Evolutionary conservation across 2,113 vertebrate species (phyloP).

Genomic region (Symphodus melops): DNA sequence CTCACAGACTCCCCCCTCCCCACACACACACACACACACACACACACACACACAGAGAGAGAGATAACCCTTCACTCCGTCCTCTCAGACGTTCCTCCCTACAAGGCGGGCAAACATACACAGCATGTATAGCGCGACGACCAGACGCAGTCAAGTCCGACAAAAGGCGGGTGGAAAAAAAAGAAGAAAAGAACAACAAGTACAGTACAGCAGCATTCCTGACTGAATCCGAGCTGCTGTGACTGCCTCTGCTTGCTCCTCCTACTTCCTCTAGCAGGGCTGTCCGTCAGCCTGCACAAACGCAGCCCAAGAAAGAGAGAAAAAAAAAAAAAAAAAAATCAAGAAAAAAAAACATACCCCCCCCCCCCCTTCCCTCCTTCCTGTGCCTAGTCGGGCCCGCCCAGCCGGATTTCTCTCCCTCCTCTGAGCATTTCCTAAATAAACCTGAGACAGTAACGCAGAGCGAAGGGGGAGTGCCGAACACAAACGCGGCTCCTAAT

Average conservation of each 20-base stretch:
- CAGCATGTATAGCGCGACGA: conserved; percentile 12
- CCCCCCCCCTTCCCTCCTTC: conserved; percentile 47
- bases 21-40: no score
- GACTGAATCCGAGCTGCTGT: conserved; percentile 75
- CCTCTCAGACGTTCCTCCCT: conserved; percentile 55
- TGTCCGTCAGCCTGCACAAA: conserved; percentile 71
- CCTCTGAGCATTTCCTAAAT: conserved; percentile 82
- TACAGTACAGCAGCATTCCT: conserved; percentile 81
- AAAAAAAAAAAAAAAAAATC: conserved; percentile 8
- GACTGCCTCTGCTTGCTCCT: conserved; percentile 67
- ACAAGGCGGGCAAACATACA: conserved; percentile 35
- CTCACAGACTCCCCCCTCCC: not conserved
- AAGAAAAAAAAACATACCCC: not conserved
- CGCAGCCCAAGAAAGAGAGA: conserved; percentile 60
- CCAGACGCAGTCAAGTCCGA: conserved; percentile 51
- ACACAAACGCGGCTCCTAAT: conserved; percentile 65
- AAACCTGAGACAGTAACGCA: conserved; percentile 73
- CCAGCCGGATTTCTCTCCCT: conserved; percentile 78
- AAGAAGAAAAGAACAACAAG: conserved; percentile 60
- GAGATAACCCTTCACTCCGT: conserved; percentile 52
- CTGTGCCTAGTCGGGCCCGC: conserved; percentile 68
- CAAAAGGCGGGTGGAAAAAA: conserved; percentile 53
- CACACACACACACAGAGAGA: not conserved
- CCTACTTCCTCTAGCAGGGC: conserved; percentile 77
- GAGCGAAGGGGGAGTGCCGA: conserved; percentile 66